Conservation (phyloP, 2,113 vertebrate genomes). For the Canis aureus region DNA sequence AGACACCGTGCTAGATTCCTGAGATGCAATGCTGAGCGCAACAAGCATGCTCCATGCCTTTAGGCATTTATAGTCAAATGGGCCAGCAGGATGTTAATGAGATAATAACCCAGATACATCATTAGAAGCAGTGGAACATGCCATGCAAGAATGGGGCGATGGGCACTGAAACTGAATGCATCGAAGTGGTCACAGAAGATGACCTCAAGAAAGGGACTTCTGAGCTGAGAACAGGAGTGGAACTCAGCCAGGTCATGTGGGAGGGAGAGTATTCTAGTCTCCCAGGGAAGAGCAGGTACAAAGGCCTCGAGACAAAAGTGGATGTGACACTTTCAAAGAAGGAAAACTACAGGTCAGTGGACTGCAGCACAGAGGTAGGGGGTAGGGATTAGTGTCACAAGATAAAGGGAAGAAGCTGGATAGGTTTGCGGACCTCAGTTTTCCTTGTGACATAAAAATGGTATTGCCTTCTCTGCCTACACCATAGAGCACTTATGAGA, state of each 20-base stretch:
- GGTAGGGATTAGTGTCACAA: background rate
- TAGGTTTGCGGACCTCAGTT: background rate
- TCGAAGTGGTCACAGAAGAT: background rate
- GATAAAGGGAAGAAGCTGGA: background rate
- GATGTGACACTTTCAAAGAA: background rate
- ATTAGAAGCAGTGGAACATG: background rate
- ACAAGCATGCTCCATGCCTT: accelerated
- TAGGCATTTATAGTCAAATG: background rate
- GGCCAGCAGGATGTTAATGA: background rate
- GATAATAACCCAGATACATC: background rate
- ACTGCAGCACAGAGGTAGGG: too few species aligned
- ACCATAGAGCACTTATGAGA: background rate
- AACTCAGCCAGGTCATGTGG: background rate
- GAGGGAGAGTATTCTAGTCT: background rate
- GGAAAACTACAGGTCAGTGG: background rate
- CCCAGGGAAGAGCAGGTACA: background rate
- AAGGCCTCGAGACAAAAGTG: background rate
- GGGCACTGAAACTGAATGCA: background rate
- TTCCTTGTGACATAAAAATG: background rate
- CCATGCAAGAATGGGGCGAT: too few species aligned
- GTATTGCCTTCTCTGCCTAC: background rate
- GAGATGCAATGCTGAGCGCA: background rate
- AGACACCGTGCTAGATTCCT: background rate
- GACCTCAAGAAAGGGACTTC: background rate
- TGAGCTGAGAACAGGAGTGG: background rate